Evolutionary conservation across 1,140 invertebrate species (phyloP).

Genomic region (Pogonognathellus flavescens): DNA sequence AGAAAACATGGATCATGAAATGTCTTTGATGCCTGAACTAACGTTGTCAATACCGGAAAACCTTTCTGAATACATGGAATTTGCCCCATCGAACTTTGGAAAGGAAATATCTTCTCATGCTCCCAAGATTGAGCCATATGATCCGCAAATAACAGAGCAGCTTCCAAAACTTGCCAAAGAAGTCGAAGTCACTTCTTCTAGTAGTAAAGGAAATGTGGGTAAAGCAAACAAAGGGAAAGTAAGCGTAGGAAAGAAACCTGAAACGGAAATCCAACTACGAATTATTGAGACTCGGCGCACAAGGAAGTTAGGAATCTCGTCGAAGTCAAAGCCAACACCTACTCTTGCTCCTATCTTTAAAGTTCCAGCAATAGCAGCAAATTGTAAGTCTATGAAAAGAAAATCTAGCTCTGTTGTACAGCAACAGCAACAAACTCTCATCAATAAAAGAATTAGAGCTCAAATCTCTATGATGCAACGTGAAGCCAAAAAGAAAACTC

Average conservation of each 20-base stretch:
- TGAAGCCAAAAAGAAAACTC: not conserved
- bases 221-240: not conserved
- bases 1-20: not conserved
- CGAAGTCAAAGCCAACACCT: not conserved
- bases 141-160: not conserved
- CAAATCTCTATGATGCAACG: constrained; percentile 12
- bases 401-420: not conserved
- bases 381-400: not conserved
- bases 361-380: not conserved
- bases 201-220: not conserved
- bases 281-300: not conserved
- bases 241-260: not conserved
- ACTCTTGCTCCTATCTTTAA: too few species aligned
- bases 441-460: constrained; percentile 4
- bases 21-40: constrained; percentile 13
- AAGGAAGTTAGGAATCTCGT: not conserved
- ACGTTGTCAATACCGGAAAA: not conserved
- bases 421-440: not conserved
- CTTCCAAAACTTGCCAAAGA: not conserved
- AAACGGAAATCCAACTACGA: not conserved
- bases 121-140: constrained; percentile 3
- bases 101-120: not conserved
- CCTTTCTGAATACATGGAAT: not conserved
- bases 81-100: not conserved
- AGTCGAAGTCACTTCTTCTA: not conserved